phyloP scores from a whole-genome alignment of 2,113 vertebrate genomes.

The Gobiocypris rarus region DNA sequence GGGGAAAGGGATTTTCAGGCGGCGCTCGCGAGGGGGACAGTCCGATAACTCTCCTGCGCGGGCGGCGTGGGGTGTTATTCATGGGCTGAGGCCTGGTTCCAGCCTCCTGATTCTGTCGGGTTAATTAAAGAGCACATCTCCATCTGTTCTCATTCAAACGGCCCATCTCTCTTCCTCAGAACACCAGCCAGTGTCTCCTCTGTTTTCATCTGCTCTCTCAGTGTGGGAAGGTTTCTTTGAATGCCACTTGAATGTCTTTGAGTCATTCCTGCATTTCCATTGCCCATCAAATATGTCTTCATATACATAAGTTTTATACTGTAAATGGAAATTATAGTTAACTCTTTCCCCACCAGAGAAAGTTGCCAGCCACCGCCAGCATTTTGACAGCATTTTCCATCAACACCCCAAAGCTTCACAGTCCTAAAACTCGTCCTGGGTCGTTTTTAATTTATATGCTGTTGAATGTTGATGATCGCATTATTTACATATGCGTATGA shows the following conservation, averaged over 20 bases:
- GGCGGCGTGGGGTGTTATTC: slow-evolving; percentile 75
- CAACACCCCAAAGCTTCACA: too few species aligned
- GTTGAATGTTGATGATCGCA: too few species aligned
- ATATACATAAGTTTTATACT: not conserved
- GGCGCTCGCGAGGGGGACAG: slow-evolving; percentile 58
- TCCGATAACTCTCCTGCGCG: slow-evolving; percentile 48
- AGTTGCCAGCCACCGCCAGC: too few species aligned
- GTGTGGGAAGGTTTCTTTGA: not conserved
- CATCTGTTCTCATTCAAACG: slow-evolving; percentile 82
- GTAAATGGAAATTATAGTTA: not conserved
- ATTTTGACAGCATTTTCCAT: too few species aligned
- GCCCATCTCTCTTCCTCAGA: slow-evolving; percentile 65
- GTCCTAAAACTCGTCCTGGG: too few species aligned
- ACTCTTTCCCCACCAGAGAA: too few species aligned
- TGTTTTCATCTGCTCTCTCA: slow-evolving; percentile 32
- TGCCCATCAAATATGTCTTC: not conserved
- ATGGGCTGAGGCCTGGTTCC: slow-evolving; percentile 81
- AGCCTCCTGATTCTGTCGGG: slow-evolving; percentile 80
- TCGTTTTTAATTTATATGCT: too few species aligned
- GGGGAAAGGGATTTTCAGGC: slow-evolving; percentile 34
- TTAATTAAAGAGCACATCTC: slow-evolving; percentile 85
- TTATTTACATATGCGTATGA: too few species aligned
- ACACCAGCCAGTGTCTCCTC: slow-evolving; percentile 13
- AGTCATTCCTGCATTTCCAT: not conserved
- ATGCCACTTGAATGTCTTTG: not conserved